phyloP scores from a whole-genome alignment of 2,113 vertebrate genomes.

The Macquaria ambigua region DNA sequence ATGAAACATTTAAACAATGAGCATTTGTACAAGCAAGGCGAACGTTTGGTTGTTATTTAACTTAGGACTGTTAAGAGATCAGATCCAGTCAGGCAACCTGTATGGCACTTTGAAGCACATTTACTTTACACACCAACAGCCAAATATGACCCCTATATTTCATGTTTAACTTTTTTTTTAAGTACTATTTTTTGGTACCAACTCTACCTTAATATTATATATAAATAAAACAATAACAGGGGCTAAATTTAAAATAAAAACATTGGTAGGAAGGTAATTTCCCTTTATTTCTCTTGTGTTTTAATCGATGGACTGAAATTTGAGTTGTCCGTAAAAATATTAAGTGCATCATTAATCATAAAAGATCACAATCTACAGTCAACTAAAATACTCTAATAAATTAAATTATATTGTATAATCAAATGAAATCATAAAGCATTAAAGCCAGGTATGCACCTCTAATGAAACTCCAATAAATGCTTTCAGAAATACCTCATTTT shows the following conservation, averaged over 20 bases:
- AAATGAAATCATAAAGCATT: conserved; percentile 15
- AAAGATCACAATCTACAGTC: conserved; percentile 6
- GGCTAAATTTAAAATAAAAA: neutral
- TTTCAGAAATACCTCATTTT: conserved; percentile 44
- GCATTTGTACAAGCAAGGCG: conserved; percentile 80
- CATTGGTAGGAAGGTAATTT: conserved; percentile 1
- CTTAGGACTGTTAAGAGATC: conserved; percentile 60
- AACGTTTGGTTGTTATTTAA: conserved; percentile 64
- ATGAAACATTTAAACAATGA: conserved; percentile 66
- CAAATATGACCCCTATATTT: conserved; percentile 53
- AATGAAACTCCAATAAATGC: conserved; percentile 43
- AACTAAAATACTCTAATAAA: conserved; percentile 19
- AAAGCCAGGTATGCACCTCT: conserved; percentile 32
- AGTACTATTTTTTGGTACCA: conserved; percentile 30
- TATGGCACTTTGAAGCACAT: conserved; percentile 79
- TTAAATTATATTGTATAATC: neutral
- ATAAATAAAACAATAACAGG: conserved; percentile 18
- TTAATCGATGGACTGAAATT: conserved; percentile 13
- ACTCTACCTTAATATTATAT: neutral
- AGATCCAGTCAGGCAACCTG: conserved; percentile 66
- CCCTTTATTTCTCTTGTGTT: neutral
- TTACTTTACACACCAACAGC: conserved; percentile 60
- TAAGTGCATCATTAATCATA: conserved; percentile 27
- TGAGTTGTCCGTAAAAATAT: conserved; percentile 24
- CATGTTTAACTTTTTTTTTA: neutral